Conservation (phyloP, 1,140 invertebrate species). For the Drosophila varians region DNA sequence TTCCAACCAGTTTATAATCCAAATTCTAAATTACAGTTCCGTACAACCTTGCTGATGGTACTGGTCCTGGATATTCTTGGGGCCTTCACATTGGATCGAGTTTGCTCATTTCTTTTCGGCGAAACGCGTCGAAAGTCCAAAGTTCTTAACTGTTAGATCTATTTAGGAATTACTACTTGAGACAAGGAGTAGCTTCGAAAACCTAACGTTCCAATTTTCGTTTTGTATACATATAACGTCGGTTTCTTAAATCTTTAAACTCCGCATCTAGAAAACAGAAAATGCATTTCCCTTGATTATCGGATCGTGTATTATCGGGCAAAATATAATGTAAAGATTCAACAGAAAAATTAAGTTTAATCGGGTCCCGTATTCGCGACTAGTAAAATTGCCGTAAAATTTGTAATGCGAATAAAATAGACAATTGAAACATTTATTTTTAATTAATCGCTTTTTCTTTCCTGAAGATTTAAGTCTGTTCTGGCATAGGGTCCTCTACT, state of each 20-base stretch:
- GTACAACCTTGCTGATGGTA: constrained; percentile 90
- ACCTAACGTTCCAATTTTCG: constrained; percentile 19
- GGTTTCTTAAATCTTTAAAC: constrained; percentile 56
- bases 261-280: constrained; percentile 9
- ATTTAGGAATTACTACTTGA: constrained; percentile 19
- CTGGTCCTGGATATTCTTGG: constrained; percentile 92
- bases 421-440: constrained; percentile 32
- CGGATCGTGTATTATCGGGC: constrained; percentile 25
- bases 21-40: constrained; percentile 89
- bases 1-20: neutral
- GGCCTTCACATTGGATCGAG: constrained; percentile 92
- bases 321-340: constrained; percentile 29
- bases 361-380: constrained; percentile 36
- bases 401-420: constrained; percentile 60
- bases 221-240: constrained; percentile 26
- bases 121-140: constrained; percentile 78
- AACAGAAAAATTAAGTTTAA: constrained; percentile 1
- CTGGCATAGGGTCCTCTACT: constrained; percentile 47
- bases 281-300: constrained; percentile 38
- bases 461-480: neutral
- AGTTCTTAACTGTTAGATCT: constrained; percentile 60
- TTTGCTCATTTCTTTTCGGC: constrained; percentile 95
- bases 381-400: constrained; percentile 71
- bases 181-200: constrained; percentile 19
- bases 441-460: constrained; percentile 1